Evolutionary conservation across 2,113 vertebrate species (phyloP).

Genomic region (Gobio gobio): DNA sequence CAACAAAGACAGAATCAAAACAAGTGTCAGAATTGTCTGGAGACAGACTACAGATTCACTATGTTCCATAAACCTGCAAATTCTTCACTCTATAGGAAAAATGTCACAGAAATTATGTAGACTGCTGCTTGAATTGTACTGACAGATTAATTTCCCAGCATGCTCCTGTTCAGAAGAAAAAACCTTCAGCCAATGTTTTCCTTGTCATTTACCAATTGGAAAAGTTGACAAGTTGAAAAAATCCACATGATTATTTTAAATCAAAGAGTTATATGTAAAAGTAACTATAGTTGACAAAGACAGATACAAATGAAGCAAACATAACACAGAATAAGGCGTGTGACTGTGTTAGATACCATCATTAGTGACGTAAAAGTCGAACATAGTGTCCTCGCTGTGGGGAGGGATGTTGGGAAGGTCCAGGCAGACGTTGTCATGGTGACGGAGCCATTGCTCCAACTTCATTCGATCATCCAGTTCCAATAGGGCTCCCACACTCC

Average conservation of each 20-base stretch:
- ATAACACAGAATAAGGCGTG: neutral
- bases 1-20: neutral
- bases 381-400: constrained; percentile 82
- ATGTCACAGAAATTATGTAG: neutral
- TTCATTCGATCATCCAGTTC: constrained; percentile 84
- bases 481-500: constrained; percentile 90
- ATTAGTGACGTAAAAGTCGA: constrained; percentile 86
- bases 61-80: neutral
- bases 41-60: neutral
- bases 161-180: neutral
- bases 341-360: constrained; percentile 74
- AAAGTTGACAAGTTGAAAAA: neutral
- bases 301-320: neutral
- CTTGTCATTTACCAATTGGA: neutral
- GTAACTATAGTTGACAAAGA: neutral
- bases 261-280: neutral
- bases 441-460: constrained; percentile 87
- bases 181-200: neutral
- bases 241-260: neutral
- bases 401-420: constrained; percentile 79
- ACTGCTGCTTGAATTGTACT: neutral
- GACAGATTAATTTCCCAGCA: neutral
- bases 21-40: neutral
- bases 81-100: neutral
- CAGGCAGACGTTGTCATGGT: constrained; percentile 68